Evolutionary conservation across 2,797 vertebrate genomes (phyloP).

Genomic region (Brotula barbata): DNA sequence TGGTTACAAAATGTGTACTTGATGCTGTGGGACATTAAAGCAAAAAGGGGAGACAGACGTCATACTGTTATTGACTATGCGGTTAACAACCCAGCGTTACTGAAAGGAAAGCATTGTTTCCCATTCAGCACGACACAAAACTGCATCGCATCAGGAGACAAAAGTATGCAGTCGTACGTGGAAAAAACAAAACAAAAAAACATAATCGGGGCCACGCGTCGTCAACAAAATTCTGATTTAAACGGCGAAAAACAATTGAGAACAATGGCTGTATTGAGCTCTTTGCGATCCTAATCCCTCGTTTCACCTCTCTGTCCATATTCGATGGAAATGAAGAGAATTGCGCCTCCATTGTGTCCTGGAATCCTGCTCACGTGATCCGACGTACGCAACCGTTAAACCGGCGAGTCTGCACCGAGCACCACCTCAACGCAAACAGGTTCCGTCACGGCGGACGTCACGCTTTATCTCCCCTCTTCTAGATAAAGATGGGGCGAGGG

Average conservation of each 20-base stretch:
- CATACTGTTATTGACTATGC: slow-evolving; percentile 47
- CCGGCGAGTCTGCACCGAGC: slow-evolving; percentile 46
- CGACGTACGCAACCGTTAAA: too few species aligned
- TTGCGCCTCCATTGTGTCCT: slow-evolving; percentile 42
- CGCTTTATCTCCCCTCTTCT: slow-evolving; percentile 53
- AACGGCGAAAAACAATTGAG: slow-evolving; percentile 32
- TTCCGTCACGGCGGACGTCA: slow-evolving; percentile 45
- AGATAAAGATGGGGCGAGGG: slow-evolving; percentile 33
- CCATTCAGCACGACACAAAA: slow-evolving; percentile 24
- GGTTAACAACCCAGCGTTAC: slow-evolving; percentile 26
- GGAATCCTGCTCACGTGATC: slow-evolving; percentile 54
- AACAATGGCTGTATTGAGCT: slow-evolving; percentile 29
- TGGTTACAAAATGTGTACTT: slow-evolving; percentile 67
- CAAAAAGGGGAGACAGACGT: slow-evolving; percentile 50
- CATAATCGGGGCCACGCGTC: slow-evolving; percentile 32
- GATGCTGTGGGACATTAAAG: slow-evolving; percentile 55
- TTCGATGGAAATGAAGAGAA: slow-evolving; percentile 55
- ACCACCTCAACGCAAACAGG: slow-evolving; percentile 45
- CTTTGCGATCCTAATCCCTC: slow-evolving; percentile 57
- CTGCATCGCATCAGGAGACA: slow-evolving; percentile 23
- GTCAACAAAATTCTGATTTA: slow-evolving; percentile 29
- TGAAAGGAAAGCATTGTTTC: slow-evolving; percentile 9
- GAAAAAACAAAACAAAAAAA: slow-evolving; percentile 16
- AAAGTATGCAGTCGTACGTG: slow-evolving; percentile 37
- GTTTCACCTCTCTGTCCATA: slow-evolving; percentile 40